These are phyloP conservation scores for Macrosiphum euphorbiae DNA, from an alignment of 2,888 invertebrate species.

Conservation along the genomic window DNA sequence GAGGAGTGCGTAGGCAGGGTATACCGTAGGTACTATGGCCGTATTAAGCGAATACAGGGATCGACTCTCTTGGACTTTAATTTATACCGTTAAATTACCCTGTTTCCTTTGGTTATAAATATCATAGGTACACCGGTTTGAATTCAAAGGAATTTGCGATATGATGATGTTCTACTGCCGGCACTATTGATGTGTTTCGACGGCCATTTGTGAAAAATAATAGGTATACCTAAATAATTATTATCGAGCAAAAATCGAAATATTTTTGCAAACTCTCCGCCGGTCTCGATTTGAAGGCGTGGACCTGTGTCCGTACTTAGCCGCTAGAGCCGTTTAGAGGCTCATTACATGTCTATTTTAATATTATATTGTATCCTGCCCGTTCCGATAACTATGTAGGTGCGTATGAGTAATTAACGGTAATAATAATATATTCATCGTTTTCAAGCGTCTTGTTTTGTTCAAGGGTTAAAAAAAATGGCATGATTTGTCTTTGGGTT, in stretches of 20 bases:
- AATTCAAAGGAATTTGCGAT: background rate
- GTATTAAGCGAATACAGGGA: no score
- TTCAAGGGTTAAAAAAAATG: background rate
- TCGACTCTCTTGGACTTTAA: no score
- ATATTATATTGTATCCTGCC: background rate
- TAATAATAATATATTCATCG: background rate
- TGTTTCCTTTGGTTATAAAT: no score
- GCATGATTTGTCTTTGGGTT: slow-evolving; percentile 36
- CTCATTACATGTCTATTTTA: background rate
- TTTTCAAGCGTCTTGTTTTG: background rate
- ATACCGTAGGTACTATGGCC: no score
- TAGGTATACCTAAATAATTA: background rate
- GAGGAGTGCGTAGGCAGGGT: no score
- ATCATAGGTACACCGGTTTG: no score
- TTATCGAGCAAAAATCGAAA: background rate
- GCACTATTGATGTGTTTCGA: background rate
- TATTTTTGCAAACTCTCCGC: no score
- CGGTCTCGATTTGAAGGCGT: background rate
- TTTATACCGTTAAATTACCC: no score
- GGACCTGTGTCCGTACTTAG: background rate
- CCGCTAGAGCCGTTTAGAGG: background rate
- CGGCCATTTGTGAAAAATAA: background rate
- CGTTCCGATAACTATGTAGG: background rate
- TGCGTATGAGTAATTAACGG: background rate
- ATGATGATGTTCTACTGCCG: background rate